Conservation (phyloP, 2,113 vertebrate species). For the Mobula birostris region DNA sequence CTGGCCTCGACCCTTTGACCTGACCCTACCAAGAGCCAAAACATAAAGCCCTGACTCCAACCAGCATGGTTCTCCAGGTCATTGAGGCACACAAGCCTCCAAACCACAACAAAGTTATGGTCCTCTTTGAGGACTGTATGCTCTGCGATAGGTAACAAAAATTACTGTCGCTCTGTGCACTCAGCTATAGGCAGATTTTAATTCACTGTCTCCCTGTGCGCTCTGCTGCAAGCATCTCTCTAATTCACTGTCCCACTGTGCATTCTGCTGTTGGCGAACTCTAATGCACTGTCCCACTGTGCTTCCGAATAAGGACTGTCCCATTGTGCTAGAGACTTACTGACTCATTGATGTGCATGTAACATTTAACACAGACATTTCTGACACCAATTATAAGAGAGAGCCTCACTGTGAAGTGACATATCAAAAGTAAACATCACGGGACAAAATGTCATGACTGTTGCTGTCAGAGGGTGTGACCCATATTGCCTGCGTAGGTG, state of each 20-base stretch:
- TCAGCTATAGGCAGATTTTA: not conserved
- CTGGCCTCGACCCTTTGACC: too few species aligned
- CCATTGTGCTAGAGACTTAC: not conserved
- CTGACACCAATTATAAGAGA: not conserved
- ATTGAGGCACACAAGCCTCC: too few species aligned
- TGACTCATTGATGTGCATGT: not conserved
- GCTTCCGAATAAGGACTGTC: not conserved
- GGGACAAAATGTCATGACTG: not conserved
- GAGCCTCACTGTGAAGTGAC: too few species aligned
- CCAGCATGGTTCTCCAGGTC: too few species aligned
- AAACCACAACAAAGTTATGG: too few species aligned
- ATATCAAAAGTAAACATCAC: not conserved
- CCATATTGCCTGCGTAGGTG: not conserved
- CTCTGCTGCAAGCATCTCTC: not conserved
- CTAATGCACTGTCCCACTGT: not conserved
- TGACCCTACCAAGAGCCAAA: too few species aligned
- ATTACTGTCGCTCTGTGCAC: not conserved
- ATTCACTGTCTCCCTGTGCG: not conserved
- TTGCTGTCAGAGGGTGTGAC: not conserved
- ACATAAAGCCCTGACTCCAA: too few species aligned
- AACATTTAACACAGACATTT: not conserved
- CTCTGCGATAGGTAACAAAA: too few species aligned
- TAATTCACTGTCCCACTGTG: not conserved
- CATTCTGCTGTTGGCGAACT: too few species aligned
- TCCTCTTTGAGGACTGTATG: too few species aligned